Conservation (phyloP, 2,797 vertebrate genomes). For the Sternarchorhynchus goeldii region DNA sequence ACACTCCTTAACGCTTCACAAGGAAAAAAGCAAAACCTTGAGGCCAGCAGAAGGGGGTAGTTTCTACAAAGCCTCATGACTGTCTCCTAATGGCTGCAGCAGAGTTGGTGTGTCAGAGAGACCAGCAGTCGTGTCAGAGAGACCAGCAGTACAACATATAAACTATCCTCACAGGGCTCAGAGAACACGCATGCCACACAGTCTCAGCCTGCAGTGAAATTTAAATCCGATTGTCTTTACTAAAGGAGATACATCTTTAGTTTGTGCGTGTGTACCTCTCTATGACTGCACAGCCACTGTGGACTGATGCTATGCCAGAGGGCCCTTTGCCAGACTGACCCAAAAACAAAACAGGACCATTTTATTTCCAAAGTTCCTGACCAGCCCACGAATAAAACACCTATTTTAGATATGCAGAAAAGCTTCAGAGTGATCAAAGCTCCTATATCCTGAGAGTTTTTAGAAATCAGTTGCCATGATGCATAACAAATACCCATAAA, state of each 20-base stretch:
- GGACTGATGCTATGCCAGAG: constrained; percentile 51
- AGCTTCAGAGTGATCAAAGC: constrained; percentile 11
- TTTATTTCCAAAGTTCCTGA: constrained; percentile 48
- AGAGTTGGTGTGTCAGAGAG: neutral
- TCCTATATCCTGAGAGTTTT: constrained; percentile 7
- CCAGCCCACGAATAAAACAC: constrained; percentile 30
- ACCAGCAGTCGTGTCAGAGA: neutral
- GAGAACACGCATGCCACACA: constrained; percentile 5
- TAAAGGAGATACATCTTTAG: constrained; percentile 31
- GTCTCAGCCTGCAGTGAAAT: constrained; percentile 38
- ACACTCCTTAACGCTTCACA: no score
- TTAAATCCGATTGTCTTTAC: constrained; percentile 47
- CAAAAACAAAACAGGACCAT: constrained; percentile 42
- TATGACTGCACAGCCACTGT: constrained; percentile 41
- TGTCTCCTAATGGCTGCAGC: no score
- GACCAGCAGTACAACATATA: neutral
- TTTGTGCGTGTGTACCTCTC: constrained; percentile 23
- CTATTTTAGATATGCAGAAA: constrained; percentile 1
- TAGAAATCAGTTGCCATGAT: neutral
- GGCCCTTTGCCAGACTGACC: constrained; percentile 42
- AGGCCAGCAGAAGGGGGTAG: no score
- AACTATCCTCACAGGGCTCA: neutral
- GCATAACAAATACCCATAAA: constrained; percentile 10
- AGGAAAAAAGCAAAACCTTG: no score
- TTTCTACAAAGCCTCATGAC: no score